Percentiles rank a stretch among this genome's conserved stretches.
Conservation (phyloP, 2,888 invertebrate species). For the Papilio demoleus region DNA sequence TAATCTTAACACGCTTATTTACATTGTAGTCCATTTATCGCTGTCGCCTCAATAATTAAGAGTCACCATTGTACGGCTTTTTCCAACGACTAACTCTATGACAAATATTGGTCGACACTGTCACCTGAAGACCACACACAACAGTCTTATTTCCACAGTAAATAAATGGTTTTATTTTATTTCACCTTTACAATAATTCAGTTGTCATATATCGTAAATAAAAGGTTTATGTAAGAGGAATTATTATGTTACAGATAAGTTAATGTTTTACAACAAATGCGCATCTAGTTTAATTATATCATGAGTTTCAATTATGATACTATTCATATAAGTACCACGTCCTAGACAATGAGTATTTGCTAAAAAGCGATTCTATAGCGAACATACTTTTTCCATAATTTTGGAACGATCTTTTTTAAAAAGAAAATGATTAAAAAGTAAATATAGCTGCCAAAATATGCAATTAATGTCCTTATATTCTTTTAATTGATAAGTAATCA, state of each 20-base stretch:
- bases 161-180: slow-evolving; percentile 38
- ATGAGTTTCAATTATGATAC: background rate
- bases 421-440: background rate
- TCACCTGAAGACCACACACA: slow-evolving; percentile 75
- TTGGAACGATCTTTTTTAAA: no score
- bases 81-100: slow-evolving; percentile 59
- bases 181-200: slow-evolving; percentile 31
- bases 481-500: slow-evolving; percentile 17
- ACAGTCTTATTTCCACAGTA: slow-evolving; percentile 50
- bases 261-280: background rate
- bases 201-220: slow-evolving; percentile 6
- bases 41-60: slow-evolving; percentile 41
- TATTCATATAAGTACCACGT: no score
- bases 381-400: no score
- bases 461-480: slow-evolving; percentile 7
- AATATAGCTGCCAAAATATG: background rate
- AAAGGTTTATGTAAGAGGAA: slow-evolving; percentile 14
- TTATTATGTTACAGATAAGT: slow-evolving; percentile 4
- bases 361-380: no score
- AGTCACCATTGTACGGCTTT: slow-evolving; percentile 50
- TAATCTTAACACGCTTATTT: background rate
- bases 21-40: background rate
- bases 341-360: no score
- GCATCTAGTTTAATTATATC: background rate
- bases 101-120: slow-evolving; percentile 68